A percentile compares a stretch with the other conserved stretches of the same genome.
phyloP scores from a whole-genome alignment of 2,113 vertebrate genomes.

The Recurvirostra avosetta region DNA sequence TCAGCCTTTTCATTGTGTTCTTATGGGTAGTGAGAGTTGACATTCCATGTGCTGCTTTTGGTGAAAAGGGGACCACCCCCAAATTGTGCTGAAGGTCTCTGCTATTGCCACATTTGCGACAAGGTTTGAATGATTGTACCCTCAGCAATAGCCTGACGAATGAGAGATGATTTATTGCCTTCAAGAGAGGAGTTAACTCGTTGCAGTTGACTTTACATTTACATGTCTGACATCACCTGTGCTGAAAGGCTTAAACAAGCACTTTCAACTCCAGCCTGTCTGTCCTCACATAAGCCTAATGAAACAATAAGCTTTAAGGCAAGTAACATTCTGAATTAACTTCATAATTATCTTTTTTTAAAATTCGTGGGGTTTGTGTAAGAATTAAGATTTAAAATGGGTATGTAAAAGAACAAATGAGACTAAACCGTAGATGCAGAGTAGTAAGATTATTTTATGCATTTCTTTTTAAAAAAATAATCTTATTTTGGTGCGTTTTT shows the following conservation, averaged over 20 bases:
- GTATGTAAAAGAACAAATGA: background rate
- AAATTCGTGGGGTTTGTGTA: background rate
- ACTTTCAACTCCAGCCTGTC: background rate
- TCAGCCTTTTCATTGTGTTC: accelerated
- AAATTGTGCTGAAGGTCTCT: background rate
- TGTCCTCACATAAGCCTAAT: background rate
- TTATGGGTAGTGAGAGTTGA: background rate
- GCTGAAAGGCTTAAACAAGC: background rate
- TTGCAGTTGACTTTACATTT: background rate
- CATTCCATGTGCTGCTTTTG: accelerated
- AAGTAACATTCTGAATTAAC: background rate
- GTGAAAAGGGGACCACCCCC: too few relatives aligned
- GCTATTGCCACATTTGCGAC: background rate
- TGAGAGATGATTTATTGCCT: background rate
- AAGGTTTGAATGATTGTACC: background rate
- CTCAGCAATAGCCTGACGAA: background rate
- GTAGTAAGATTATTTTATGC: background rate
- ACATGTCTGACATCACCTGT: background rate
- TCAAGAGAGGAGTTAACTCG: background rate
- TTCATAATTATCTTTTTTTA: background rate
- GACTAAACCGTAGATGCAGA: background rate
- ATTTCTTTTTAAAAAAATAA: too few relatives aligned
- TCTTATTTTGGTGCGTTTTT: background rate
- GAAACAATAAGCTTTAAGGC: background rate
- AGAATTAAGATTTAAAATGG: background rate